A percentile compares a stretch with the other conserved stretches of the same genome.
phyloP scores from a whole-genome alignment of 2,113 vertebrate species.

The Misgurnus mizolepis region DNA sequence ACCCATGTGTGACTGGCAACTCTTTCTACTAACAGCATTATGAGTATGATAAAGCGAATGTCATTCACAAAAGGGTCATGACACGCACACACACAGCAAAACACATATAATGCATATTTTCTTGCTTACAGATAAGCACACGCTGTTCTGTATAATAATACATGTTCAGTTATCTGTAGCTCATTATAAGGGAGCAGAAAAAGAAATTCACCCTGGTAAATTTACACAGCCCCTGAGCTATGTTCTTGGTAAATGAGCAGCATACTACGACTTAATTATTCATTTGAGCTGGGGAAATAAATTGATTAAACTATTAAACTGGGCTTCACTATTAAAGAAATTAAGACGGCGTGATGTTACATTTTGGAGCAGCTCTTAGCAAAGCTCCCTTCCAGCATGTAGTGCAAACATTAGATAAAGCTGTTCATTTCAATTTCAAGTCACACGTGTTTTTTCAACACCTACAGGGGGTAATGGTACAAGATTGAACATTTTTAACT shows the following conservation, averaged over 20 bases:
- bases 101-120: background rate
- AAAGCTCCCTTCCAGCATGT: background rate
- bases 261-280: constrained; percentile 50
- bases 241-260: constrained; percentile 23
- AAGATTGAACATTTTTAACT: constrained; percentile 40
- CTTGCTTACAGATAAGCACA: background rate
- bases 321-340: constrained; percentile 40
- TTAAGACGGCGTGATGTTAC: constrained; percentile 24
- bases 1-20: constrained; percentile 31
- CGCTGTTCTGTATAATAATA: background rate
- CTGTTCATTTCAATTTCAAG: constrained; percentile 24
- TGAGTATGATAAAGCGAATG: constrained; percentile 26
- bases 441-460: constrained; percentile 17
- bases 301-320: constrained; percentile 50
- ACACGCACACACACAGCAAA: background rate
- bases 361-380: constrained; percentile 44
- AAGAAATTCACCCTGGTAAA: background rate
- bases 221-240: constrained; percentile 6
- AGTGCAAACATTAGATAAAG: constrained; percentile 36
- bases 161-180: no score
- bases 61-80: constrained; percentile 7
- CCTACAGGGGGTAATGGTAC: background rate
- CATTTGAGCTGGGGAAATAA: constrained; percentile 38
- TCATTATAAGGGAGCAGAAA: no score
- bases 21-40: constrained; percentile 23